These are phyloP conservation scores for Ascidia mentula DNA, from an alignment of 23 tunicate species.

Conservation along the genomic window DNA sequence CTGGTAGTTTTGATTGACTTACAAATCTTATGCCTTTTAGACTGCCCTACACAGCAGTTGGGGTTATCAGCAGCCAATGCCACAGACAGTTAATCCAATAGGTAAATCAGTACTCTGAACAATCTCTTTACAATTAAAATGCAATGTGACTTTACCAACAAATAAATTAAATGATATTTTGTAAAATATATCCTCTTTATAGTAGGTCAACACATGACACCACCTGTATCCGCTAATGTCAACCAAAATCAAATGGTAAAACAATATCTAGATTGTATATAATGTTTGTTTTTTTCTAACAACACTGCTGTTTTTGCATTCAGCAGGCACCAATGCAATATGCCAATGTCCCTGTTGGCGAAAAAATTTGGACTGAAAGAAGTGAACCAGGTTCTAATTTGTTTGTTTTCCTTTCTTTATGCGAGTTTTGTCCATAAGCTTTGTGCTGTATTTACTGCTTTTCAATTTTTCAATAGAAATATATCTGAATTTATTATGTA, in stretches of 20 bases:
- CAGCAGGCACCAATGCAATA: not conserved
- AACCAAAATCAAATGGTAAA: not conserved
- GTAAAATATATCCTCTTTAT: not conserved
- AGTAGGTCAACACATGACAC: not conserved
- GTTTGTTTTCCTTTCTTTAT: too few species aligned
- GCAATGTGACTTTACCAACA: not conserved
- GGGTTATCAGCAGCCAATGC: not conserved
- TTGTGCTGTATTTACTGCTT: not conserved
- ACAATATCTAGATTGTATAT: not conserved
- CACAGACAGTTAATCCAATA: not conserved
- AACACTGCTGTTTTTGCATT: not conserved
- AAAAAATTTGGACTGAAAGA: slow-evolving; percentile 1
- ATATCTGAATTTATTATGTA: too few species aligned
- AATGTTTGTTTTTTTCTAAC: not conserved
- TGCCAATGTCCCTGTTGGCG: not conserved
- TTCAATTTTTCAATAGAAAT: not conserved
- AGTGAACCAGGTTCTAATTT: not conserved
- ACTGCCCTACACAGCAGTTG: not conserved
- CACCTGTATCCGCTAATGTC: not conserved
- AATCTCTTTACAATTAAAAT: not conserved
- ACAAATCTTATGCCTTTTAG: not conserved
- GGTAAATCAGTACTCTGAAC: slow-evolving; percentile 3
- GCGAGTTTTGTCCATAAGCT: too few species aligned
- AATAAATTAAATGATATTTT: too few species aligned
- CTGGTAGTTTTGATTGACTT: too few species aligned